phyloP scores from a whole-genome alignment of 2,797 vertebrate genomes.

The Urocyon cinereoargenteus region DNA sequence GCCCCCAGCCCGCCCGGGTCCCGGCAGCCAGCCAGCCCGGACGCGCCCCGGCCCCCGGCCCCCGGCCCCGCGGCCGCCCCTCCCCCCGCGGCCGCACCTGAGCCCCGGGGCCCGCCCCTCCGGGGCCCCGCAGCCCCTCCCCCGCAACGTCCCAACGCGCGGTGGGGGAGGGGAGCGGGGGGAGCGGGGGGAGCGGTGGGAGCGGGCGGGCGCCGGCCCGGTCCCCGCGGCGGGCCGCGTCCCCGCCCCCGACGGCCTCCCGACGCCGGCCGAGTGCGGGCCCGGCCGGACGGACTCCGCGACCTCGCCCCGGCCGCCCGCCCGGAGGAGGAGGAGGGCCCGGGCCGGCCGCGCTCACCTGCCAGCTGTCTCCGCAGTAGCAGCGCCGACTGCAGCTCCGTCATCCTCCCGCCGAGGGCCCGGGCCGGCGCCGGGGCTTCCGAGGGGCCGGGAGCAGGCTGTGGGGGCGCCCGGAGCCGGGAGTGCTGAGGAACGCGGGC shows the following conservation, averaged over 20 bases:
- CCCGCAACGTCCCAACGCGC: slow-evolving; percentile 71
- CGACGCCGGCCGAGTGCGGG: slow-evolving; percentile 2
- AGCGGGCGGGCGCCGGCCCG: slow-evolving; percentile 63
- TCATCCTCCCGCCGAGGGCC: slow-evolving; percentile 90
- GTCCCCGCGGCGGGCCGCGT: slow-evolving; percentile 51
- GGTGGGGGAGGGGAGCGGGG: slow-evolving; percentile 77
- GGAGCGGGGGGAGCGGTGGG: too few relatives aligned
- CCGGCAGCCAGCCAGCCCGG: background rate
- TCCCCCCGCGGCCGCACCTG: slow-evolving; percentile 47
- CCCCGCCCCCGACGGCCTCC: slow-evolving; percentile 69
- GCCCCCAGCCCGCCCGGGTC: background rate
- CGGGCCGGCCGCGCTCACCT: slow-evolving; percentile 90
- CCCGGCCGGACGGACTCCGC: background rate
- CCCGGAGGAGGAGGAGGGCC: background rate
- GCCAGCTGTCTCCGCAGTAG: slow-evolving; percentile 98
- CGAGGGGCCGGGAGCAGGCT: slow-evolving; percentile 88
- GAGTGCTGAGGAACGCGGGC: slow-evolving; percentile 71
- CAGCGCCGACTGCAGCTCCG: slow-evolving; percentile 97
- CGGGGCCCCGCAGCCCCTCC: slow-evolving; percentile 63
- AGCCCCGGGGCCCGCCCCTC: slow-evolving; percentile 72
- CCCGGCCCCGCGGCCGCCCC: background rate
- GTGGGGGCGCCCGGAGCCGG: slow-evolving; percentile 86
- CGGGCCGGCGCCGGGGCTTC: slow-evolving; percentile 89
- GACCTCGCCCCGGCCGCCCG: background rate
- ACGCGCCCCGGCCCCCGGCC: background rate